A percentile compares a stretch with the other conserved stretches of the same genome.
These are phyloP conservation scores for Gallinago solitaria DNA, from an alignment of 2,797 vertebrate genomes.

Conservation along the genomic window DNA sequence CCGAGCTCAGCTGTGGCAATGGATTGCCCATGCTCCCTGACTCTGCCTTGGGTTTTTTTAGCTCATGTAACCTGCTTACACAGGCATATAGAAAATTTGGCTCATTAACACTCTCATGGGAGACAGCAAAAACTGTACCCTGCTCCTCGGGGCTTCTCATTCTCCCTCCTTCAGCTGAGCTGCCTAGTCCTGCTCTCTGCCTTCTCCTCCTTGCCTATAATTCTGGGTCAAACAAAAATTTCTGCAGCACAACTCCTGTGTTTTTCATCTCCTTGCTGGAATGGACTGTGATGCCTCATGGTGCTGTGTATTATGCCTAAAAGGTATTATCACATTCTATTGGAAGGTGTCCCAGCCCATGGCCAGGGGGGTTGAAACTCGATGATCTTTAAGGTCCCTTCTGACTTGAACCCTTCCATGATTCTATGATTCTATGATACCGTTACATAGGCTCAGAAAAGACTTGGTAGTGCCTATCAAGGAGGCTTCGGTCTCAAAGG, in stretches of 20 bases:
- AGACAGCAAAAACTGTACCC: neutral
- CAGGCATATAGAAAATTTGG: neutral
- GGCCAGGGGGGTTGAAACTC: too few relatives aligned
- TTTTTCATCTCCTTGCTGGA: neutral
- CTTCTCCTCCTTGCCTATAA: neutral
- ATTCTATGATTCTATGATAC: too few relatives aligned
- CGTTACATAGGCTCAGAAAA: neutral
- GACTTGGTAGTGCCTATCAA: neutral
- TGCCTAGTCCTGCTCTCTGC: neutral
- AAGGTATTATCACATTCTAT: neutral
- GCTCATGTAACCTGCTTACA: neutral
- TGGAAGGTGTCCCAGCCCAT: too few relatives aligned
- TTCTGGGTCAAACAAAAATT: neutral
- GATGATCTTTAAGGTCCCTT: too few relatives aligned
- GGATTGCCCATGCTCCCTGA: neutral
- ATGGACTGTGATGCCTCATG: neutral
- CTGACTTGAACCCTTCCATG: too few relatives aligned
- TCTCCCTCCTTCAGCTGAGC: neutral
- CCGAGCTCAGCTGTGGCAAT: neutral
- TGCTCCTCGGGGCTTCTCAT: neutral
- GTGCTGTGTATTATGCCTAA: neutral
- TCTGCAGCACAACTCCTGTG: neutral
- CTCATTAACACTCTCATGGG: neutral
- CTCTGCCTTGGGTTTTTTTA: neutral
- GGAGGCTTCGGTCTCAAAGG: neutral